Evolutionary conservation across 1,140 invertebrate species (phyloP).

Genomic region (Ceratina calcarata): DNA sequence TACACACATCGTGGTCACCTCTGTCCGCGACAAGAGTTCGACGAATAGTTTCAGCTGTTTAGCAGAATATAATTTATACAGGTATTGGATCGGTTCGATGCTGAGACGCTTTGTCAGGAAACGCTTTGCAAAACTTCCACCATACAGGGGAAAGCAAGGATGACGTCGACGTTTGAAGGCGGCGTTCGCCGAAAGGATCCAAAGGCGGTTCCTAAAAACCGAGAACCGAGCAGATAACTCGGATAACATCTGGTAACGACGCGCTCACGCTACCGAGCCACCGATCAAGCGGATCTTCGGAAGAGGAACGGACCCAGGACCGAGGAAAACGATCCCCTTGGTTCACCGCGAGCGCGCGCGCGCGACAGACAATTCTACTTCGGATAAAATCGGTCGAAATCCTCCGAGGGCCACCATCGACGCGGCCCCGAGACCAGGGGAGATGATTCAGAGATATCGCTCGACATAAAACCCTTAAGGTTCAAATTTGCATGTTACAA

Average conservation of each 20-base stretch:
- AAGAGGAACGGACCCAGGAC: constrained; percentile 42
- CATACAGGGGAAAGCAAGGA: too few relatives aligned
- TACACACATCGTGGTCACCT: too few relatives aligned
- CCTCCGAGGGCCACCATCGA: constrained; percentile 61
- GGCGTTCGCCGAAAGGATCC: neutral
- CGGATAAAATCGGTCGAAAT: constrained; percentile 72
- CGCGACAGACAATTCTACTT: constrained; percentile 70
- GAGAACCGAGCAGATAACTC: constrained; percentile 24
- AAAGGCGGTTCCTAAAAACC: constrained; percentile 31
- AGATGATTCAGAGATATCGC: constrained; percentile 79
- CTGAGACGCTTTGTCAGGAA: too few relatives aligned
- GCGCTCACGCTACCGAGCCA: constrained; percentile 10
- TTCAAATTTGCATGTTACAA: constrained; percentile 81
- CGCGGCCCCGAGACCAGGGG: constrained; percentile 53
- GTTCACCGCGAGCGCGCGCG: constrained; percentile 47
- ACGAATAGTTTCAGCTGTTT: too few relatives aligned
- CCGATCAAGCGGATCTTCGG: constrained; percentile 13
- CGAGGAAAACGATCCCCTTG: constrained; percentile 38
- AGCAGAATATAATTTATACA: too few relatives aligned
- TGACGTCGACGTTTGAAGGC: too few relatives aligned
- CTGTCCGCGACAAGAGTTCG: too few relatives aligned
- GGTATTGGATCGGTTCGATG: too few relatives aligned
- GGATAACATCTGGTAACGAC: constrained; percentile 36
- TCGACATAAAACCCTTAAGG: constrained; percentile 80
- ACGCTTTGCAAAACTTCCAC: too few relatives aligned